phyloP scores from a whole-genome alignment of 2,888 invertebrate species.

The Xanthorhoe spadicearia region DNA sequence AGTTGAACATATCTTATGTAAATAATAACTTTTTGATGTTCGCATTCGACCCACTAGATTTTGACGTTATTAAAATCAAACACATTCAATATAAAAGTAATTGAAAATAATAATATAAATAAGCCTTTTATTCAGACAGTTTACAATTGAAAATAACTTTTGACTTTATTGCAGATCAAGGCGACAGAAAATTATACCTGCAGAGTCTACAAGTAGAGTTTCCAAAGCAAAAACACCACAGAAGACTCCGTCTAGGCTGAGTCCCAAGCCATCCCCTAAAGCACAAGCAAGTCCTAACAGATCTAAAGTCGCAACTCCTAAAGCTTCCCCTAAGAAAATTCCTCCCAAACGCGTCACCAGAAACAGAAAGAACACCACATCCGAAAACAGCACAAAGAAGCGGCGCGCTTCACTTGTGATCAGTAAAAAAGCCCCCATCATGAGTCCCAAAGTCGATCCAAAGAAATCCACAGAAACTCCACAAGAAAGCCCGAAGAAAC shows the following conservation, averaged over 20 bases:
- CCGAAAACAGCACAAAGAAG: conserved; percentile 40
- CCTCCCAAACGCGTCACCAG: conserved; percentile 43
- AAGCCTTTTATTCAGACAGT: too few relatives aligned
- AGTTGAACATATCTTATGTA: too few relatives aligned
- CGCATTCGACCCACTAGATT: conserved; percentile 21
- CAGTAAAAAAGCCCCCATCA: conserved; percentile 58
- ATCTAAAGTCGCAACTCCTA: conserved; percentile 7
- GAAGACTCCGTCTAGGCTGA: conserved; percentile 13
- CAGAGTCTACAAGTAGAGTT: background rate
- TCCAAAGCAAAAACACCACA: conserved; percentile 20
- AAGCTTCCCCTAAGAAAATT: conserved; percentile 16
- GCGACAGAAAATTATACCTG: conserved; percentile 14
- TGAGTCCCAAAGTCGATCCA: conserved; percentile 36
- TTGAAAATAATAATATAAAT: too few relatives aligned
- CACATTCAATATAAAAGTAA: too few relatives aligned
- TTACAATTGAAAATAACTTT: background rate
- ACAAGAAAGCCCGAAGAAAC: conserved; percentile 45
- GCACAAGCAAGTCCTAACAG: conserved; percentile 7
- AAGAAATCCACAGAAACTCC: conserved; percentile 35
- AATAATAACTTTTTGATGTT: background rate
- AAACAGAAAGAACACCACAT: conserved; percentile 39
- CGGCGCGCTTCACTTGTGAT: conserved; percentile 56
- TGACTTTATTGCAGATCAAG: conserved; percentile 28
- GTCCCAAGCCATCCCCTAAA: conserved; percentile 2
- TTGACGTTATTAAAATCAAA: conserved; percentile 19